Evolutionary conservation across 2,797 vertebrate species (phyloP).

Genomic region (Rousettus madagascariensis): DNA sequence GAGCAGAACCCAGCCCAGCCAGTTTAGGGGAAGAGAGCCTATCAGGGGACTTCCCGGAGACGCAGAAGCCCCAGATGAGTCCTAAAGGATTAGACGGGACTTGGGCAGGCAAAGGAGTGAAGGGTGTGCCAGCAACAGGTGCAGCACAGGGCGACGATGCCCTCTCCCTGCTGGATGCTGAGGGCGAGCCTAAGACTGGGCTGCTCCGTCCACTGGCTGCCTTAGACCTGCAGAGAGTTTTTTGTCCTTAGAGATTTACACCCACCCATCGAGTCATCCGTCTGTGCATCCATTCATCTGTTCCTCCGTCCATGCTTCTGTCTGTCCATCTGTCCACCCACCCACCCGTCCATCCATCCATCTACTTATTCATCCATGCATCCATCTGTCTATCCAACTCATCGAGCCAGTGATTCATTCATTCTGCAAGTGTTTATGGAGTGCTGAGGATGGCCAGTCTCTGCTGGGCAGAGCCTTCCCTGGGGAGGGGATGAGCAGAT

Average conservation of each 20-base stretch:
- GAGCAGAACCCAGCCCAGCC: background rate
- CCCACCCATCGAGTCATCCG: background rate
- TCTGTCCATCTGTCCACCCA: no score
- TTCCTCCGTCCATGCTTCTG: no score
- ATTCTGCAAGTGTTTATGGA: no score
- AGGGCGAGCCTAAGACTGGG: background rate
- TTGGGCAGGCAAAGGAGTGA: background rate
- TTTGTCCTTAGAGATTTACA: background rate
- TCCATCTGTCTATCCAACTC: background rate
- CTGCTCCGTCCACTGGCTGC: background rate
- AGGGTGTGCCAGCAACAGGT: background rate
- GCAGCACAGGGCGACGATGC: fast-evolving
- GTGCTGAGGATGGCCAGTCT: background rate
- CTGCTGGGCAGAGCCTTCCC: background rate
- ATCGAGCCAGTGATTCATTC: background rate
- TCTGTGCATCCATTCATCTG: background rate
- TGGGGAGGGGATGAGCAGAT: background rate
- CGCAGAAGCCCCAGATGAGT: background rate
- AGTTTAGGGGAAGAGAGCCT: background rate
- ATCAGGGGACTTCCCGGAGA: background rate
- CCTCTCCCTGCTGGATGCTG: background rate
- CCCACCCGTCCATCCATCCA: background rate
- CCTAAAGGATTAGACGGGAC: background rate
- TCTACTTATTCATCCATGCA: background rate
- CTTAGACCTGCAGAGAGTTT: background rate